Evolutionary conservation across 1,140 invertebrate genomes (phyloP), one percentile per base, ranked within the genome.

Genomic region (Cryptotermes secundus): DNA sequence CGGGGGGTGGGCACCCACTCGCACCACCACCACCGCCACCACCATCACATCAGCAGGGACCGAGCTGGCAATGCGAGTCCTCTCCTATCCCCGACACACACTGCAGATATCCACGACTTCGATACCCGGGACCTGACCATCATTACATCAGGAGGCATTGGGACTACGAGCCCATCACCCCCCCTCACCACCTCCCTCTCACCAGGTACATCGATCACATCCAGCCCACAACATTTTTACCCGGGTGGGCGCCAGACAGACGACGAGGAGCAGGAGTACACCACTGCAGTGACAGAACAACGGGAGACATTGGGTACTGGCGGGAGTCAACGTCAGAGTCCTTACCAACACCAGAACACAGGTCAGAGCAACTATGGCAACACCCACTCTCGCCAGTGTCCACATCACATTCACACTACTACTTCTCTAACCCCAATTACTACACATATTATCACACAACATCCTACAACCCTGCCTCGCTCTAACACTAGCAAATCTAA

Each of bases 391-490:
- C 81, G 38, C n/a, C 81, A 31, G 81, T 45, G 31, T 65, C 83
- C 59, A 14, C 59, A 72, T 59, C 42, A 82, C 42, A 45, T 10
- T 65, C 83, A 42, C 84, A 84, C 16, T 84, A 84, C 84, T 84
- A 84, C 84, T 84, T 84, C 88, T 87, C 88, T 87, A 82, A 84
- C 90, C 90, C 90, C 90, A 90, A 91, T 90, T 90, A 91, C 90
- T 90, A 90, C 89, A 90, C 88, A 89, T 88, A 84, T 65, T 84
- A 84, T 36, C 81, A 36, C 81, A 45, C 36, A 31, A 36, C 83
- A 82, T 82, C 81, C 45, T 84, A 84, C 83, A 80, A 72, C 72
- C 83, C 83, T 42, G 65, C 83, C 83, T 84, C 83, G 38, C 83
- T 84, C 65, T 84, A 84, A 72, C 83, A 38, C 53, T 45, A 34